These are phyloP conservation scores for Papilio polytes DNA, from an alignment of 1,140 invertebrate genomes.

Conservation along the genomic window DNA sequence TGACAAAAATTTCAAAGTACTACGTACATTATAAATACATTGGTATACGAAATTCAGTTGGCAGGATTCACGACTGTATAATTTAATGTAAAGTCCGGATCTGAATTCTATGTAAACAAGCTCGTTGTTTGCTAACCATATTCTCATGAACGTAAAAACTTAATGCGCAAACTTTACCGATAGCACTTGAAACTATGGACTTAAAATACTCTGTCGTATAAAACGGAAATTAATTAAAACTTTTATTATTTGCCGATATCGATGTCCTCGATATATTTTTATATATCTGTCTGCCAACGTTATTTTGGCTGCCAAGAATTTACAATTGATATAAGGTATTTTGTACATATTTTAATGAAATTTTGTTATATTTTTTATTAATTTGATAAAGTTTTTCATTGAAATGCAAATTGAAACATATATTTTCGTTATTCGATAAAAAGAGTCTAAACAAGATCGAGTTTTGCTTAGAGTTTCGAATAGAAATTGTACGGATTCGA, in stretches of 20 bases:
- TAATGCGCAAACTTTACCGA: slow-evolving; percentile 74
- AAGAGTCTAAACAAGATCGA: background rate
- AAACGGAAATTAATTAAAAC: slow-evolving; percentile 57
- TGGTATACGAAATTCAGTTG: slow-evolving; percentile 59
- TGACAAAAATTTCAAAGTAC: slow-evolving; percentile 49
- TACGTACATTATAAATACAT: slow-evolving; percentile 54
- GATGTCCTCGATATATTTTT: slow-evolving; percentile 16
- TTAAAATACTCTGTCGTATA: slow-evolving; percentile 59
- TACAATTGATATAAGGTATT: slow-evolving; percentile 3
- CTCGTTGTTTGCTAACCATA: slow-evolving; percentile 67
- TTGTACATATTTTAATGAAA: background rate
- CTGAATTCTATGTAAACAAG: slow-evolving; percentile 75
- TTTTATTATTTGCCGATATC: slow-evolving; percentile 43
- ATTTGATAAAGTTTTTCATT: background rate
- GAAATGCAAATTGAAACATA: no score
- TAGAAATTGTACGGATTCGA: slow-evolving; percentile 51
- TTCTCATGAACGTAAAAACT: slow-evolving; percentile 74
- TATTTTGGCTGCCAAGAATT: slow-evolving; percentile 6
- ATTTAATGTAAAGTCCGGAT: slow-evolving; percentile 68
- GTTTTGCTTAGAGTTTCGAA: background rate
- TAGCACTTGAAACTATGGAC: slow-evolving; percentile 62
- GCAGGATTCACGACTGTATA: slow-evolving; percentile 68
- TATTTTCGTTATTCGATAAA: no score
- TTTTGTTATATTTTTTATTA: background rate
- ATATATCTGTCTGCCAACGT: slow-evolving; percentile 25